Conservation (phyloP, 2,888 invertebrate genomes). For the Lathronympha strigana region DNA sequence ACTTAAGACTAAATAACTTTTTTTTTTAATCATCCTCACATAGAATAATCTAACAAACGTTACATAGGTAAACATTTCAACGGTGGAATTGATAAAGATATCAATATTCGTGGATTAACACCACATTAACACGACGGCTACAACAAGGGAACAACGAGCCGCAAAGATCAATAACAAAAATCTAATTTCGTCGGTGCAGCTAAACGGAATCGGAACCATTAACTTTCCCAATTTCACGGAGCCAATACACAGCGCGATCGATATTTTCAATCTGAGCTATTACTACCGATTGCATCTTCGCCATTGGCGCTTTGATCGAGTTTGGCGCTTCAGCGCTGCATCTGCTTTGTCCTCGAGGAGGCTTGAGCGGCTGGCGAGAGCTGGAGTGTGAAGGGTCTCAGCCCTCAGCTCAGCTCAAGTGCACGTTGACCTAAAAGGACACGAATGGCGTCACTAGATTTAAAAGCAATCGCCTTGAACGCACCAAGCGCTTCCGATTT, state of each 20-base stretch:
- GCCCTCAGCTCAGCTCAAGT: constrained; percentile 57
- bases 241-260: constrained; percentile 14
- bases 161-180: constrained; percentile 18
- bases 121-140: background rate
- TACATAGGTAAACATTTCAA: no score
- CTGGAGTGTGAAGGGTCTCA: constrained; percentile 45
- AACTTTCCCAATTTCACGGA: constrained; percentile 31
- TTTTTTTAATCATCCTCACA: no score
- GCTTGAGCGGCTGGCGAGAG: constrained; percentile 43
- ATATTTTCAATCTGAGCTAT: constrained; percentile 38
- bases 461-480: constrained; percentile 29
- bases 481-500: constrained; percentile 17
- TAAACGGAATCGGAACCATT: constrained; percentile 33
- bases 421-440: constrained; percentile 62
- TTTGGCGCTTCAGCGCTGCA: constrained; percentile 50
- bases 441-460: constrained; percentile 54
- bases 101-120: background rate
- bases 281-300: constrained; percentile 42
- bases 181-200: constrained; percentile 30
- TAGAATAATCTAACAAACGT: no score
- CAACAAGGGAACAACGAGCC: constrained; percentile 9
- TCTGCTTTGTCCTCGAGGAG: constrained; percentile 53
- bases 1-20: no score
- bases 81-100: background rate
- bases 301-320: constrained; percentile 29